Percentiles rank a stretch among this genome's conserved stretches.
These are phyloP conservation scores for Myotis brandtii DNA, from an alignment of 2,113 vertebrate genomes.

Conservation along the genomic window DNA sequence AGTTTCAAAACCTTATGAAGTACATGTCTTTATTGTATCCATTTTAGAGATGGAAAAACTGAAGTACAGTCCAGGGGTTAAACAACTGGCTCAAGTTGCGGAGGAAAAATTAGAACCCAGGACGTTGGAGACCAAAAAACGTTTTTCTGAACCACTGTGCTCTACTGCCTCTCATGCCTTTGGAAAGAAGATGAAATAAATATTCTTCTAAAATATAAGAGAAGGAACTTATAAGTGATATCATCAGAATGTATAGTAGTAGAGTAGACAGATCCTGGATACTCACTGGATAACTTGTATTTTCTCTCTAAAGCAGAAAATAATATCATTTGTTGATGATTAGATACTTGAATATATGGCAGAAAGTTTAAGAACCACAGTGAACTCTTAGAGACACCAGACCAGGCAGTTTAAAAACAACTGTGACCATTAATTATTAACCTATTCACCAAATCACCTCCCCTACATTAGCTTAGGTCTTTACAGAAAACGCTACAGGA, in stretches of 20 bases:
- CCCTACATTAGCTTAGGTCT: neutral
- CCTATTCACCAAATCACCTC: neutral
- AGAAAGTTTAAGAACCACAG: neutral
- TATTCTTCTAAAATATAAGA: neutral
- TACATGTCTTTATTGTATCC: neutral
- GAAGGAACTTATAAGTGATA: neutral
- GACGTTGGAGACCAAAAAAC: neutral
- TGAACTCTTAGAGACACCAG: neutral
- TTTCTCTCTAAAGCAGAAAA: neutral
- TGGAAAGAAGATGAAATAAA: neutral
- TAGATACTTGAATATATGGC: neutral
- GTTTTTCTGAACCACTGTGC: neutral
- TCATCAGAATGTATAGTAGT: neutral
- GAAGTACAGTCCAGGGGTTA: neutral
- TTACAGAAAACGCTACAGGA: neutral
- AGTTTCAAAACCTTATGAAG: neutral
- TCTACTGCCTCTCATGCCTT: neutral
- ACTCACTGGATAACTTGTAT: neutral
- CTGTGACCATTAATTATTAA: neutral
- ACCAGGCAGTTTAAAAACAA: neutral
- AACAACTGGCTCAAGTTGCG: neutral
- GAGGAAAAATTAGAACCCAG: neutral
- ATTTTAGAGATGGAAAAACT: neutral
- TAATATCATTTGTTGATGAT: neutral
- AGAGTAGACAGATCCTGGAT: neutral